Base-by-base conservation (phyloP, 2,113 vertebrate species). In the Lepisosteus osseus region DNA sequence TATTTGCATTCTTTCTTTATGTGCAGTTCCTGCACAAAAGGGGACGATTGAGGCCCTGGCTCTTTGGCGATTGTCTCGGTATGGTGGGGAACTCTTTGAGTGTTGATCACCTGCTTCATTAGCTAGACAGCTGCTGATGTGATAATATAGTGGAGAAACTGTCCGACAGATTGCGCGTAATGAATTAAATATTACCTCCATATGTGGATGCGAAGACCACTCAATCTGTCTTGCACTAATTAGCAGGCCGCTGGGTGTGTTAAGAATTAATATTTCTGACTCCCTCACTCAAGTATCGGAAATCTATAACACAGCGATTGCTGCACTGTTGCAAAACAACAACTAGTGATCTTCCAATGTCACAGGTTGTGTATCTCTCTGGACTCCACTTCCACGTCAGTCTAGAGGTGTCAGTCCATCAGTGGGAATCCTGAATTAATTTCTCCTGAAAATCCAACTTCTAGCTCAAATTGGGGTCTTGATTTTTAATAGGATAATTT, bases 181-280 rank as follows among this genome's bases (percentile, higher is more conserved):
- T 74, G 72, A 74, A 74, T 74, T 74, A 74, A 74, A 74, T 74
- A 74, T 74, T 67, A 74, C 42, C 54, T 66, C 54, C 55, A 51
- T 61, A 70, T 61, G 72, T 67, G 67, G 47, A 74, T 59, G 57
- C 13, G 59, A 45, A 67, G 45, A 14, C 7, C 45, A 41, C 47
- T 62, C 66, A 55, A 67, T 59, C 14, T 61, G 42, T 66, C 66
- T 74, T 41, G 56, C 65, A 42, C 55, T 68, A 74, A 74, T 74
- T 68, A 74, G 45, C 72, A 68, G 66, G 14, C 57, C n/a, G 43
- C 14, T 68, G n/a, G 9, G n/a, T 54, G 66, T 42, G 56, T 54
- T 67, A 59, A 74, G 57, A 56, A 74, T 62, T 68, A 61, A 63
- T 71, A 71, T 57, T 71, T 45, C 63, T 14, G 47, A n/a, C 5